phyloP scores from a whole-genome alignment of 2,888 invertebrate species.

The Drosophila trichaetosa region DNA sequence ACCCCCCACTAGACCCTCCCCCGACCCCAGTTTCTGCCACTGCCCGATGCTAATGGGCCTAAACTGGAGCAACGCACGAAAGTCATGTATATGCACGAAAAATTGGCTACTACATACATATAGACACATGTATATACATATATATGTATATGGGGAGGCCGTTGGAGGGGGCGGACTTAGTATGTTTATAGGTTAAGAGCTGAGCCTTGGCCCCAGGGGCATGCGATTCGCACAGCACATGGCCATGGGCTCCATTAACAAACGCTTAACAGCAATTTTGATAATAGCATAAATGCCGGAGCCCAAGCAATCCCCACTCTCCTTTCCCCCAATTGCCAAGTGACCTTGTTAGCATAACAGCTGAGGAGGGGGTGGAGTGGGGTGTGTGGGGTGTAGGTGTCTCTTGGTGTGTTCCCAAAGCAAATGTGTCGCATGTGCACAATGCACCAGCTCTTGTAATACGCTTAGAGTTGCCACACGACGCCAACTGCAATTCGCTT shows the following conservation, averaged over 20 bases:
- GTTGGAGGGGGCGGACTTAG: constrained; percentile 33
- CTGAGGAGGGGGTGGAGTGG: neutral
- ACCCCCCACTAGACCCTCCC: constrained; percentile 12
- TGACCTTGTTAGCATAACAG: constrained; percentile 67
- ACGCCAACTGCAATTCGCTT: constrained; percentile 48
- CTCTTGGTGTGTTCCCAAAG: constrained; percentile 24
- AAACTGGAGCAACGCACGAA: constrained; percentile 80
- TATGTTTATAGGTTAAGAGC: constrained; percentile 79
- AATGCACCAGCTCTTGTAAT: constrained; percentile 23
- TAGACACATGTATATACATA: neutral
- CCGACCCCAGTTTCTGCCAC: constrained; percentile 8
- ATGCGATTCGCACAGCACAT: constrained; percentile 49
- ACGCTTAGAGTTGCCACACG: constrained; percentile 60
- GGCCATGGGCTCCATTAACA: constrained; percentile 62
- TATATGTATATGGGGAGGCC: neutral
- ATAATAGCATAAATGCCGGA: constrained; percentile 69
- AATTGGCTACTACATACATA: constrained; percentile 54
- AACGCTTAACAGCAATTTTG: constrained; percentile 70
- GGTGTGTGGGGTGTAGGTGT: neutral
- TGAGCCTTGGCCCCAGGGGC: constrained; percentile 73
- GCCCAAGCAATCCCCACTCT: neutral
- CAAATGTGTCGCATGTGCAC: constrained; percentile 22
- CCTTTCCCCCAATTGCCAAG: constrained; percentile 40
- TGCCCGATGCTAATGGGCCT: constrained; percentile 57
- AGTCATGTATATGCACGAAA: constrained; percentile 75